phyloP scores from a whole-genome alignment of 1,140 invertebrate genomes.

The Dinoponera quadriceps region DNA sequence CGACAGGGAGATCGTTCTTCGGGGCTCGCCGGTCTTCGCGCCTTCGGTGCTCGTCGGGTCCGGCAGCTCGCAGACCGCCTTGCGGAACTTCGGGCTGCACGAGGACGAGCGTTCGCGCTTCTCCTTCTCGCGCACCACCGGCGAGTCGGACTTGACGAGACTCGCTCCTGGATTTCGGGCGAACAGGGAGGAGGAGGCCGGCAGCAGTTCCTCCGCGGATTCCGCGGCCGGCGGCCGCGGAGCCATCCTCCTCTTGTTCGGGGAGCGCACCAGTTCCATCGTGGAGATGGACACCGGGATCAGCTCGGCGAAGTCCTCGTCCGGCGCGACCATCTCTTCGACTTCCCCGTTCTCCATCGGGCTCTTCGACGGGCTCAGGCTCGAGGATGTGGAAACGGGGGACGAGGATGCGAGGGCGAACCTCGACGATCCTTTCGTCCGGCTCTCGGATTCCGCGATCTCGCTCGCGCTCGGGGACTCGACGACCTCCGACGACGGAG shows the following conservation, averaged over 20 bases:
- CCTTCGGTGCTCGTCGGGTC: constrained; percentile 84
- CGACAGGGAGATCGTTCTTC: constrained; percentile 89
- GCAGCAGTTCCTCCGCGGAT: constrained; percentile 83
- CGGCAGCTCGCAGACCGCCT: constrained; percentile 79
- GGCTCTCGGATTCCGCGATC: constrained; percentile 12
- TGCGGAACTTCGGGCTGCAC: constrained; percentile 88
- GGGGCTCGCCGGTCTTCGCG: constrained; percentile 87
- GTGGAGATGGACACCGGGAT: constrained; percentile 32
- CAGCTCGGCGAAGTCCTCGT: constrained; percentile 53
- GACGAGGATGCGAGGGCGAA: constrained; percentile 1
- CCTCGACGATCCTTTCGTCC: background rate
- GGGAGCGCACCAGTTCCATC: constrained; percentile 80
- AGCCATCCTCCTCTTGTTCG: constrained; percentile 87
- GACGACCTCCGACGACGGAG: constrained; percentile 4
- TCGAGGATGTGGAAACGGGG: background rate
- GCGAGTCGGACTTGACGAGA: constrained; percentile 88
- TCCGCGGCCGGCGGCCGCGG: constrained; percentile 88
- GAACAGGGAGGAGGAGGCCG: constrained; percentile 79
- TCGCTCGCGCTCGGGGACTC: background rate
- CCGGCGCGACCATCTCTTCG: background rate
- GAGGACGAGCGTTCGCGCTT: constrained; percentile 90
- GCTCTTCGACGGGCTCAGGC: background rate
- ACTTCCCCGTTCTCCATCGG: background rate
- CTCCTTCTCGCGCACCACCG: constrained; percentile 91
- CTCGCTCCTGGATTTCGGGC: constrained; percentile 87